Conservation (phyloP, 1,140 invertebrate genomes). For the Anastrepha ludens region DNA sequence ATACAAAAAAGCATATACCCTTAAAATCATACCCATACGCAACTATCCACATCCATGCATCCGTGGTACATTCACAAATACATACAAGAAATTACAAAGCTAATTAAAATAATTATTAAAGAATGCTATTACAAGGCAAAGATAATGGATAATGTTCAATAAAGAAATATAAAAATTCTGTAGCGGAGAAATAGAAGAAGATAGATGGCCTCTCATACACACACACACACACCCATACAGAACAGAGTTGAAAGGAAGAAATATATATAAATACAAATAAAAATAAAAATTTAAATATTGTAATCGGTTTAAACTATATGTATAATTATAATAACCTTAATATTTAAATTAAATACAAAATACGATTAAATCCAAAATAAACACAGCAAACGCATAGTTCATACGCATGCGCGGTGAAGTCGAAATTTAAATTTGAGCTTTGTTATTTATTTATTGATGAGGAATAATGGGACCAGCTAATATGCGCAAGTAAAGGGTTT, state of each 20-base stretch:
- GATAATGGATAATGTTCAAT: slow-evolving; percentile 14
- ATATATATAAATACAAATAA: slow-evolving; percentile 62
- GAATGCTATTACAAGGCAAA: slow-evolving; percentile 16
- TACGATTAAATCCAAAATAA: slow-evolving; percentile 73
- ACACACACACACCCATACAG: slow-evolving; percentile 33
- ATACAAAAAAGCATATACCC: slow-evolving; percentile 15
- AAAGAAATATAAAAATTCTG: background rate
- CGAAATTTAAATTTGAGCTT: slow-evolving; percentile 37
- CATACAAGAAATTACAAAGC: slow-evolving; percentile 51
- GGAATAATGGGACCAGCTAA: no score
- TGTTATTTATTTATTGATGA: background rate
- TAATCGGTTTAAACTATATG: slow-evolving; percentile 75
- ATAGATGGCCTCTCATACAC: background rate
- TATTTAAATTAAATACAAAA: slow-evolving; percentile 74
- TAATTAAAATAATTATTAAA: slow-evolving; percentile 55
- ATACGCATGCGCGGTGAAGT: slow-evolving; percentile 37
- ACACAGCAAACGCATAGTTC: slow-evolving; percentile 49
- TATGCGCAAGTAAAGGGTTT: no score
- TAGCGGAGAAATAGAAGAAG: slow-evolving; percentile 13
- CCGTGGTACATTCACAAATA: slow-evolving; percentile 23
- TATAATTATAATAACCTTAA: slow-evolving; percentile 74
- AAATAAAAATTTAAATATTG: slow-evolving; percentile 65
- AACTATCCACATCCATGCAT: slow-evolving; percentile 62
- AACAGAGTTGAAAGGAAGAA: slow-evolving; percentile 44
- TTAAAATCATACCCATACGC: slow-evolving; percentile 59